Conservation (phyloP, 64 coral and sea anemone species). For the Dendrophyllia cribrosa region DNA sequence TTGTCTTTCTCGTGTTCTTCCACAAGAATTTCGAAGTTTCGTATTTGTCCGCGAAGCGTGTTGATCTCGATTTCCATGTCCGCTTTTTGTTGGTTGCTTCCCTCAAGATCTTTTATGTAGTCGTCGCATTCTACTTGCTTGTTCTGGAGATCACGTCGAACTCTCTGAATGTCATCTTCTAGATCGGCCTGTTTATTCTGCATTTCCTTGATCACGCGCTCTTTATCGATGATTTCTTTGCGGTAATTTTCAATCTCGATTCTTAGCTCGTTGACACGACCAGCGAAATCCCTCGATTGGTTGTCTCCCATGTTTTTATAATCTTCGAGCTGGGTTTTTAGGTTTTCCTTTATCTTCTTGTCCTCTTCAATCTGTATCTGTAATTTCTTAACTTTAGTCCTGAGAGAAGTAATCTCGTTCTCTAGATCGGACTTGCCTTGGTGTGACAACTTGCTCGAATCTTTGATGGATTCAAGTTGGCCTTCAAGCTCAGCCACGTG, state of each 20-base stretch:
- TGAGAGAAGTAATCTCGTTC: slow-evolving; percentile 86
- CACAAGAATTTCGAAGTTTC: slow-evolving; percentile 76
- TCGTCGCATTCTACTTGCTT: slow-evolving; percentile 68
- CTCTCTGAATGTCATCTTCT: slow-evolving; percentile 74
- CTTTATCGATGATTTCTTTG: slow-evolving; percentile 82
- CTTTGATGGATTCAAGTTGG: slow-evolving; percentile 66
- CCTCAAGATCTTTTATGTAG: slow-evolving; percentile 66
- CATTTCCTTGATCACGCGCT: slow-evolving; percentile 66
- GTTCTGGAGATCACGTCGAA: slow-evolving; percentile 69
- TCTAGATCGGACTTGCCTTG: slow-evolving; percentile 84
- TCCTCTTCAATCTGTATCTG: slow-evolving; percentile 82
- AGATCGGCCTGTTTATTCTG: slow-evolving; percentile 66
- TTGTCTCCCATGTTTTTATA: slow-evolving; percentile 81
- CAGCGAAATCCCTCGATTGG: slow-evolving; percentile 81
- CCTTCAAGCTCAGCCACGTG: slow-evolving; percentile 64
- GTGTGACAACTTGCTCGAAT: slow-evolving; percentile 58
- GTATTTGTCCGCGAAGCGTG: slow-evolving; percentile 80
- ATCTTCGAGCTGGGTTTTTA: slow-evolving; percentile 82
- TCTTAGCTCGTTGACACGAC: slow-evolving; percentile 71
- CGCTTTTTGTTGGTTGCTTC: slow-evolving; percentile 64
- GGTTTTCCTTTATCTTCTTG: slow-evolving; percentile 50
- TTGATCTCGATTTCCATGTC: slow-evolving; percentile 86
- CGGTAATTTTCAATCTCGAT: slow-evolving; percentile 85
- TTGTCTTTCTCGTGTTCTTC: slow-evolving; percentile 86
- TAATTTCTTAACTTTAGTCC: slow-evolving; percentile 85